phyloP scores from a whole-genome alignment of 2,888 invertebrate species.

The Monoplex corrugatus region DNA sequence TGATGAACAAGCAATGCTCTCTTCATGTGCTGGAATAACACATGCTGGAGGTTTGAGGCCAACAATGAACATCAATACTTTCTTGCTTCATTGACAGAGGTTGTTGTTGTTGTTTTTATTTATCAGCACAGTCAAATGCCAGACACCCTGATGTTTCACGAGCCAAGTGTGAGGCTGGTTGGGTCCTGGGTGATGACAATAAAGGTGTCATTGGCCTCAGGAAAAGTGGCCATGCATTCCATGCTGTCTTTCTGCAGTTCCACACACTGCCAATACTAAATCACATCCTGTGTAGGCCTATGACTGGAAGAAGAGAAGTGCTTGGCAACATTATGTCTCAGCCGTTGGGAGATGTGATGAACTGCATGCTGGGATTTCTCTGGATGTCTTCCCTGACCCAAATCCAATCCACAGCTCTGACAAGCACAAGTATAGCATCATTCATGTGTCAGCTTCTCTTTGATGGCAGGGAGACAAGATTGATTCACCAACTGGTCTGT shows the following conservation, averaged over 20 bases:
- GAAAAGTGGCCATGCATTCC: no score
- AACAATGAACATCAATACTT: no score
- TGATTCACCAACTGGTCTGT: no score
- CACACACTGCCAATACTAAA: not conserved
- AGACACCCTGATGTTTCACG: not conserved
- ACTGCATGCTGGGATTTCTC: slow-evolving; percentile 6
- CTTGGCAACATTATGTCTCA: not conserved
- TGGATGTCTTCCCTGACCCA: slow-evolving; percentile 14
- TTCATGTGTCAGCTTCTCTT: not conserved
- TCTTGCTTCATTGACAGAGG: not conserved
- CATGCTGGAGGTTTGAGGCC: slow-evolving; percentile 12
- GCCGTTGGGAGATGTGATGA: not conserved
- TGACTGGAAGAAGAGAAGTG: no score
- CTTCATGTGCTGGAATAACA: not conserved
- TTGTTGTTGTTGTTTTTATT: not conserved
- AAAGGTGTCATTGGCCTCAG: not conserved
- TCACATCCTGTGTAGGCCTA: not conserved
- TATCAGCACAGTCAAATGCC: not conserved
- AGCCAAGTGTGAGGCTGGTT: not conserved
- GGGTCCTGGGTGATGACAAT: not conserved
- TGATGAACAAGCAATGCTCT: no score
- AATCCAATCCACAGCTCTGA: slow-evolving; percentile 27
- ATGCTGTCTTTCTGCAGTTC: slow-evolving; percentile 10
- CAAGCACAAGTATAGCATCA: slow-evolving; percentile 3
- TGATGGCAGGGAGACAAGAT: not conserved